Evolutionary conservation across 2,113 vertebrate genomes (phyloP), one percentile per base, ranked within the genome.

Genomic region (Callithrix jacchus): DNA sequence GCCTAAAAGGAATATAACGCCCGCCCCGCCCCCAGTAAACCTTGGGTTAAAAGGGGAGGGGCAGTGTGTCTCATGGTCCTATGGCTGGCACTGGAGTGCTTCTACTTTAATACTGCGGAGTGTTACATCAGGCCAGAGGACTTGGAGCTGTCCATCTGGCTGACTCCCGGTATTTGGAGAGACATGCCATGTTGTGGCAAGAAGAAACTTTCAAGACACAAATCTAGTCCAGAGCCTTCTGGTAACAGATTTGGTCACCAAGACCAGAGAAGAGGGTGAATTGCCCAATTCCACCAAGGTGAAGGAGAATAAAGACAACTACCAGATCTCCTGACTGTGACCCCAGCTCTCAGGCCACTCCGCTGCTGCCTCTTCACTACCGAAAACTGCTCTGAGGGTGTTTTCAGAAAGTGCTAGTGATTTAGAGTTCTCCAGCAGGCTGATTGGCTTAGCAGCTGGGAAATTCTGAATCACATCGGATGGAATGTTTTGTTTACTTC

Each of bases 401-500:
- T 89, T 97, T 93, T 89, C 95, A 87, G 74, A 96, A 94, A 91
- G 56, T 95, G 40, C 52, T 85, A 42, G 64, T 61, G 82, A 91
- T 56, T 94, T 80, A 93, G 90, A 84, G 5, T 80, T 93, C 83
- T 95, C 70, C 80, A 77, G 64, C 64, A 35, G 91, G 40, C 80
- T 6, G 30, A 92, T 27, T 93, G 93, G 96, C 93, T 94, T 58
- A 82, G 83, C 92, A 82, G 96, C 92, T 97, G 92, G 97, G 95
- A 98, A 97, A 97, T 96, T 97, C 95, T 97, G 96, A 98, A 96
- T 98, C 97, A 96, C 81, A 52, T 87, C 35, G 0, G 66, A 90
- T 92, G 97, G 97, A 97, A 97, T 97, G 97, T 94, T 97, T 84
- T 97, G 93, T 97, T 97, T 98, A 96, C 92, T 96, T 98, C 96